A percentile compares a stretch with the other conserved stretches of the same genome.
These are phyloP conservation scores for Agrotis puta DNA, from an alignment of 2,888 invertebrate species.

Conservation along the genomic window DNA sequence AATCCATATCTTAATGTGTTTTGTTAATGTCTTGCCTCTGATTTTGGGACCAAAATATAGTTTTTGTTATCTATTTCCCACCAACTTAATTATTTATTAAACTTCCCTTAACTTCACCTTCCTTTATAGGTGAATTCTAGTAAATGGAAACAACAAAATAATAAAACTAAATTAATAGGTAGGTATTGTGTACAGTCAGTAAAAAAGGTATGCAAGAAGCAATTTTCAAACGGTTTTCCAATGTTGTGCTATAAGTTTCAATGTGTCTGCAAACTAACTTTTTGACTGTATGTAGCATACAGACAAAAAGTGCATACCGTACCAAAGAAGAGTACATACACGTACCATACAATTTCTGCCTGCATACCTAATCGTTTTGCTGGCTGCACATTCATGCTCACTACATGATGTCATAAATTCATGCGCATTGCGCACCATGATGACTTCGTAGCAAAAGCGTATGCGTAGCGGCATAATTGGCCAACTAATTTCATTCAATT, in stretches of 20 bases:
- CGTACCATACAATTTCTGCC: too few relatives aligned
- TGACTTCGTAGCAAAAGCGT: not conserved
- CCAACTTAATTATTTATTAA: not conserved
- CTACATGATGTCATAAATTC: not conserved
- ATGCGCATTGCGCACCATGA: not conserved
- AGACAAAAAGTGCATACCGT: too few relatives aligned
- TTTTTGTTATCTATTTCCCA: constrained; percentile 12
- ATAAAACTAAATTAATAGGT: too few relatives aligned
- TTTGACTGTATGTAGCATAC: too few relatives aligned
- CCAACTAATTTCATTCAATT: constrained; percentile 16
- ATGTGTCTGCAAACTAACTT: too few relatives aligned
- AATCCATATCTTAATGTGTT: constrained; percentile 2
- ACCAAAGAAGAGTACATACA: too few relatives aligned
- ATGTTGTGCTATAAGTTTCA: too few relatives aligned
- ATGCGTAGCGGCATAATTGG: not conserved
- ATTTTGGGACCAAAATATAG: constrained; percentile 53
- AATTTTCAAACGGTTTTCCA: too few relatives aligned
- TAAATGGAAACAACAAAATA: too few relatives aligned
- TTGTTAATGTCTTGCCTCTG: constrained; percentile 33
- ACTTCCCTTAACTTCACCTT: not conserved
- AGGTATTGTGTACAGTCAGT: too few relatives aligned
- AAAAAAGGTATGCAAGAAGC: too few relatives aligned
- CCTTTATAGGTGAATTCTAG: not conserved
- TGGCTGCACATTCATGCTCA: not conserved
- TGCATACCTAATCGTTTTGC: too few relatives aligned